Evolutionary conservation across 2,797 vertebrate species (phyloP).

Genomic region (Masticophis lateralis): DNA sequence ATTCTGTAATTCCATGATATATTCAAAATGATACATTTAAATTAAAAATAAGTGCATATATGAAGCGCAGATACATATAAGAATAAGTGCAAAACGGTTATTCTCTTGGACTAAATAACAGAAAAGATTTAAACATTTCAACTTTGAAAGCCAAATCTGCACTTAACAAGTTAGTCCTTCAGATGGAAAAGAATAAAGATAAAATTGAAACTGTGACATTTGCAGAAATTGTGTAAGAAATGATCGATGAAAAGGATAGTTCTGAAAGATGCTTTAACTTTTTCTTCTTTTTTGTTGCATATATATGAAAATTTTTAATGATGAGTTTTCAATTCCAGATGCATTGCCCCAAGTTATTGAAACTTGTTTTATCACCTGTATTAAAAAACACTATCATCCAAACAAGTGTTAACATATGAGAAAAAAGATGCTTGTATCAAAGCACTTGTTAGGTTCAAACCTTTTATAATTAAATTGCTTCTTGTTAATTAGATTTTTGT

Average conservation of each 20-base stretch:
- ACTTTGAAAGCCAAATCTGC: background rate
- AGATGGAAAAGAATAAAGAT: background rate
- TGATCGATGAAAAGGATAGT: background rate
- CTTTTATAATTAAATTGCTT: background rate
- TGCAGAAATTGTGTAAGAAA: background rate
- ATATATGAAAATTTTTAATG: background rate
- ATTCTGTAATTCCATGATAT: background rate
- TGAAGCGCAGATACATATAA: background rate
- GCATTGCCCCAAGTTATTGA: background rate
- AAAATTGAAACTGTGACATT: background rate
- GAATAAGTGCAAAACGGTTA: background rate
- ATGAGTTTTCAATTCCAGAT: background rate
- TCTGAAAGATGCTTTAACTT: background rate
- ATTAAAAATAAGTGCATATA: background rate
- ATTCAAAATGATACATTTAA: background rate
- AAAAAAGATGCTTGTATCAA: background rate
- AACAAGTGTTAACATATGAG: background rate
- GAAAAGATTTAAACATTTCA: background rate
- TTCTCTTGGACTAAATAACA: background rate
- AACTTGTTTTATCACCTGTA: background rate
- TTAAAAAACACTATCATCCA: background rate
- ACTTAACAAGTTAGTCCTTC: background rate
- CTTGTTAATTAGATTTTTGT: conserved; percentile 6
- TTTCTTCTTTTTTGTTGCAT: background rate
- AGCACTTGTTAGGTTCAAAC: background rate